phyloP scores from a whole-genome alignment of 2,888 invertebrate genomes.

The Drosophila picticornis region DNA sequence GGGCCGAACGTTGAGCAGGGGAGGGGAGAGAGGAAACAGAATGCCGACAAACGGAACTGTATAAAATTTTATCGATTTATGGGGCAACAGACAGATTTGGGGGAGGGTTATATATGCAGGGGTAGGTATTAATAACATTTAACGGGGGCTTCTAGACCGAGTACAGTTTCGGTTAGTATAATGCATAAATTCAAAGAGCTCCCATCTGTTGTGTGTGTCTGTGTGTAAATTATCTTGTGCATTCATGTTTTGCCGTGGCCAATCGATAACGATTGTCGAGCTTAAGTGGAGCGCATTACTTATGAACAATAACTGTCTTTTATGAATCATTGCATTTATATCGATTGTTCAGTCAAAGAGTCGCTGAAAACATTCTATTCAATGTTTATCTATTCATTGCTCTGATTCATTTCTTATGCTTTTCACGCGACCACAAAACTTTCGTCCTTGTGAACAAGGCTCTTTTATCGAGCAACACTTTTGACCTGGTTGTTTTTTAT shows the following conservation, averaged over 20 bases:
- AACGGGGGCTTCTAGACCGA: constrained; percentile 16
- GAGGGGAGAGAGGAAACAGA: neutral
- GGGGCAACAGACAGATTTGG: constrained; percentile 9
- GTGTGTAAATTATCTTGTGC: constrained; percentile 35
- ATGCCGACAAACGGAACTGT: constrained; percentile 59
- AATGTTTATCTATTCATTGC: neutral
- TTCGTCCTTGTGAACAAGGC: neutral
- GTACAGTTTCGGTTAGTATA: constrained; percentile 35
- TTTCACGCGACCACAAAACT: neutral
- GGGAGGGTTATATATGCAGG: neutral
- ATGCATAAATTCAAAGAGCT: constrained; percentile 50
- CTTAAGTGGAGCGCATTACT: constrained; percentile 5
- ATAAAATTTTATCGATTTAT: constrained; percentile 74
- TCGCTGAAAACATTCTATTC: neutral
- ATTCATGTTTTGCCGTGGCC: constrained; percentile 56
- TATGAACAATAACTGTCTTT: constrained; percentile 19
- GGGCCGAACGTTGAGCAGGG: constrained; percentile 24
- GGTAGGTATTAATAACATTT: constrained; percentile 58
- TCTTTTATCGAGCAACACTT: neutral
- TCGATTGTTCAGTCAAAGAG: neutral
- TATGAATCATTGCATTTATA: constrained; percentile 12
- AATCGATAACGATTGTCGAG: constrained; percentile 48
- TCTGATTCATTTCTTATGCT: neutral
- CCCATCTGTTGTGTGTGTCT: constrained; percentile 11
- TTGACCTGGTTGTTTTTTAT: neutral